These are phyloP conservation scores for Aviceda subcristata DNA, from an alignment of 2,113 vertebrate species.

Conservation along the genomic window DNA sequence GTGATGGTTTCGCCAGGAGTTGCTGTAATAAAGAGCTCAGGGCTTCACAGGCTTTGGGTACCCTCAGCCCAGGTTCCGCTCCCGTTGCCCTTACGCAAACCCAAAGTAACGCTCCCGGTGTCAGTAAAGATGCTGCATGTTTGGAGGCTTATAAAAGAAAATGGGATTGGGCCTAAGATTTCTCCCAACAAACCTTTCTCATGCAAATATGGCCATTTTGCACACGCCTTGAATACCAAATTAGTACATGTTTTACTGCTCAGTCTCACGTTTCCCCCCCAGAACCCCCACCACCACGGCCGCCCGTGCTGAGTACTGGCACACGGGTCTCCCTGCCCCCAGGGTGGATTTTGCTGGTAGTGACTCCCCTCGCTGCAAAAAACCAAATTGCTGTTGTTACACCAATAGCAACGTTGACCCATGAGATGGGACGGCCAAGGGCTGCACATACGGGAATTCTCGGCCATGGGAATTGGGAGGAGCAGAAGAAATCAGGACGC, in stretches of 20 bases:
- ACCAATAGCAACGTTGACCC: not conserved
- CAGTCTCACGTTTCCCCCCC: not conserved
- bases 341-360: too few species aligned
- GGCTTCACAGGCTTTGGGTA: not conserved
- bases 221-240: not conserved
- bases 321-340: not conserved
- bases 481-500: rapidly evolving
- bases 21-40: not conserved
- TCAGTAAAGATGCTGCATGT: not conserved
- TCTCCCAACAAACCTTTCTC: not conserved
- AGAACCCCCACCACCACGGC: not conserved
- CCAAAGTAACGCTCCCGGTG: rapidly evolving
- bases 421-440: not conserved
- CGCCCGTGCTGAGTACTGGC: rapidly evolving
- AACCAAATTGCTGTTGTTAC: not conserved
- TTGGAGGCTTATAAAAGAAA: not conserved
- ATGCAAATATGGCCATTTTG: not conserved
- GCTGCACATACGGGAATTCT: not conserved
- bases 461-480: not conserved
- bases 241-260: not conserved
- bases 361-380: rapidly evolving
- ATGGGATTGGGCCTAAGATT: not conserved
- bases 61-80: not conserved
- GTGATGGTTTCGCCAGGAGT: not conserved
- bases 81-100: not conserved